phyloP scores from a whole-genome alignment of 1,140 invertebrate species.

The Drepana arcuata region DNA sequence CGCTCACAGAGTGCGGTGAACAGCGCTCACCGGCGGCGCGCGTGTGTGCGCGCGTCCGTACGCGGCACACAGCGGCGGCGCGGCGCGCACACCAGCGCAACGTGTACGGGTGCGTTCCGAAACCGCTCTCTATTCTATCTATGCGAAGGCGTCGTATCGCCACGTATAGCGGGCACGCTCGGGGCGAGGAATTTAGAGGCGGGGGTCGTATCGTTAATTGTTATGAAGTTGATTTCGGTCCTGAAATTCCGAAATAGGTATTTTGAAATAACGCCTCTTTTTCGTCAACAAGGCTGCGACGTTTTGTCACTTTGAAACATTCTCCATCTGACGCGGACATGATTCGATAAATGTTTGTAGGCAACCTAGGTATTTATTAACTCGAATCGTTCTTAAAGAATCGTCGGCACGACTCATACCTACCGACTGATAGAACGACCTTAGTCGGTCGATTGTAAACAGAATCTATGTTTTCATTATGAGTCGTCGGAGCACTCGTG shows the following conservation, averaged over 20 bases:
- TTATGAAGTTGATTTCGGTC: constrained; percentile 71
- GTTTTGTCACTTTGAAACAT: constrained; percentile 1
- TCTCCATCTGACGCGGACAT: neutral
- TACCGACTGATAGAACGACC: neutral
- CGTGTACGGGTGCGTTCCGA: constrained; percentile 63
- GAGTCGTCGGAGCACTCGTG: constrained; percentile 9
- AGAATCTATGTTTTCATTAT: constrained; percentile 26
- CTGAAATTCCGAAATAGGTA: constrained; percentile 70
- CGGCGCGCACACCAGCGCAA: constrained; percentile 28
- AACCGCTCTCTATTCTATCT: constrained; percentile 72
- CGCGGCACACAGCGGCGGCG: constrained; percentile 30
- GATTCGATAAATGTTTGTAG: neutral
- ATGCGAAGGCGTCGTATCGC: constrained; percentile 70
- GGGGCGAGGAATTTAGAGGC: constrained; percentile 70
- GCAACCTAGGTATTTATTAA: neutral
- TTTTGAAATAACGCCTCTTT: constrained; percentile 68
- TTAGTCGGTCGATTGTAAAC: constrained; percentile 12
- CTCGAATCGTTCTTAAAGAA: neutral
- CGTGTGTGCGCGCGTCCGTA: constrained; percentile 49
- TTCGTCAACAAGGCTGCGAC: constrained; percentile 27
- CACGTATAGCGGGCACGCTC: constrained; percentile 67
- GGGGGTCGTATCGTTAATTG: constrained; percentile 72
- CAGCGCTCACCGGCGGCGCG: constrained; percentile 63
- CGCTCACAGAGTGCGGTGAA: constrained; percentile 72
- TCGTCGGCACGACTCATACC: neutral